Percentiles rank a stretch among this genome's conserved stretches.
Conservation (phyloP, 2,797 vertebrate genomes). For the Arremon aurantiirostris region DNA sequence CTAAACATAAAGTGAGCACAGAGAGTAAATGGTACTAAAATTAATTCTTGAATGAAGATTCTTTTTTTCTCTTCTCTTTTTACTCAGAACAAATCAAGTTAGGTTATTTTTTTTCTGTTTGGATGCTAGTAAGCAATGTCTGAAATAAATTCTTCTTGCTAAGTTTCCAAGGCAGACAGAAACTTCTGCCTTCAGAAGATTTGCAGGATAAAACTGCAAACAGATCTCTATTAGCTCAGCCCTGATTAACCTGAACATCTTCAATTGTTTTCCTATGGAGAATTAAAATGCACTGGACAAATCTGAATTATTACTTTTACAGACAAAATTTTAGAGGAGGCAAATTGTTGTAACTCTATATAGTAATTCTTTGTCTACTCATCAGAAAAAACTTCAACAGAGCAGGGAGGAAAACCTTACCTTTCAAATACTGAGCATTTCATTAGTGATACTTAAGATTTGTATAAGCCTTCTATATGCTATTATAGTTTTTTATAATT, state of each 20-base stretch:
- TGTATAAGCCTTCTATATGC: neutral
- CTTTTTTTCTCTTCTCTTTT: neutral
- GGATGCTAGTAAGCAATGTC: neutral
- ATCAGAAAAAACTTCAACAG: neutral
- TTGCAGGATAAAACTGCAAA: neutral
- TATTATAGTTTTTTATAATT: neutral
- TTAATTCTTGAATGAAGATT: neutral
- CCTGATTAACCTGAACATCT: neutral
- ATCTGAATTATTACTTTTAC: neutral
- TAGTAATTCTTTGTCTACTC: neutral
- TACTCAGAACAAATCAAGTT: neutral
- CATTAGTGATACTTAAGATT: neutral
- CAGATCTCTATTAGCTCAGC: neutral
- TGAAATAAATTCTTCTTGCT: neutral
- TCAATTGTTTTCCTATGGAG: neutral
- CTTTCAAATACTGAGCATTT: neutral
- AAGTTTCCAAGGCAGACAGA: neutral
- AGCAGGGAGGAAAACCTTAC: neutral
- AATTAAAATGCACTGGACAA: neutral
- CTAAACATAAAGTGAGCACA: conserved; percentile 25
- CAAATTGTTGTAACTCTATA: neutral
- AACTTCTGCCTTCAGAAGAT: neutral
- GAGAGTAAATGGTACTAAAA: conserved; percentile 54
- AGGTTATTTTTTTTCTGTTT: neutral
- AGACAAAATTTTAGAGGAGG: neutral